Evolutionary conservation across 2,888 invertebrate genomes (phyloP).

Genomic region (Caenorhabditis wallacei): DNA sequence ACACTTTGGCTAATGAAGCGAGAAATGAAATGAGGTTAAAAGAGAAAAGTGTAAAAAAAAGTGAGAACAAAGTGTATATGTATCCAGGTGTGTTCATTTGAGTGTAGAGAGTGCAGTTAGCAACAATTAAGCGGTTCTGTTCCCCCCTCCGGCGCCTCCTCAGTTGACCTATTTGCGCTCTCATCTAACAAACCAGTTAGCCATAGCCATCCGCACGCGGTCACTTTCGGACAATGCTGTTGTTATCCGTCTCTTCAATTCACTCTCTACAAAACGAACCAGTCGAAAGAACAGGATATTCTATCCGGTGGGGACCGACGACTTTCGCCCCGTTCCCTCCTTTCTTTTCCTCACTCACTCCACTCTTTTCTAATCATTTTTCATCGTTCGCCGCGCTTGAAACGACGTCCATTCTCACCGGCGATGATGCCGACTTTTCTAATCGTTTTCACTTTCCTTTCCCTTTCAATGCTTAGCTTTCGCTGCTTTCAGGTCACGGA

Average conservation of each 20-base stretch:
- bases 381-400: constrained; percentile 47
- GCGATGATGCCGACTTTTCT: constrained; percentile 59
- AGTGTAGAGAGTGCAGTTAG: constrained; percentile 55
- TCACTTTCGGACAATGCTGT: constrained; percentile 60
- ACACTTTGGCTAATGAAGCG: neutral
- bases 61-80: constrained; percentile 24
- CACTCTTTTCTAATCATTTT: constrained; percentile 50
- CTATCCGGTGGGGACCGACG: constrained; percentile 23
- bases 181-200: constrained; percentile 59
- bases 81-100: constrained; percentile 45
- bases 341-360: constrained; percentile 48
- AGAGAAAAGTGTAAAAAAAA: constrained; percentile 9
- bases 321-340: constrained; percentile 57
- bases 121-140: constrained; percentile 61
- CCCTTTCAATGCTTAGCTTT: constrained; percentile 62
- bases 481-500: constrained; percentile 60
- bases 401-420: constrained; percentile 41
- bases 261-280: constrained; percentile 40
- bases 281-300: constrained; percentile 63
- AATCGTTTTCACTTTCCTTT: constrained; percentile 64
- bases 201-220: constrained; percentile 47
- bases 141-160: constrained; percentile 49
- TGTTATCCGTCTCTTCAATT: constrained; percentile 33
- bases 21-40: neutral
- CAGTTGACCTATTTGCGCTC: constrained; percentile 65